Evolutionary conservation across 2,797 vertebrate genomes (phyloP), one percentile per base, ranked within the genome.

Genomic region (Microctenopoma lineatum): DNA sequence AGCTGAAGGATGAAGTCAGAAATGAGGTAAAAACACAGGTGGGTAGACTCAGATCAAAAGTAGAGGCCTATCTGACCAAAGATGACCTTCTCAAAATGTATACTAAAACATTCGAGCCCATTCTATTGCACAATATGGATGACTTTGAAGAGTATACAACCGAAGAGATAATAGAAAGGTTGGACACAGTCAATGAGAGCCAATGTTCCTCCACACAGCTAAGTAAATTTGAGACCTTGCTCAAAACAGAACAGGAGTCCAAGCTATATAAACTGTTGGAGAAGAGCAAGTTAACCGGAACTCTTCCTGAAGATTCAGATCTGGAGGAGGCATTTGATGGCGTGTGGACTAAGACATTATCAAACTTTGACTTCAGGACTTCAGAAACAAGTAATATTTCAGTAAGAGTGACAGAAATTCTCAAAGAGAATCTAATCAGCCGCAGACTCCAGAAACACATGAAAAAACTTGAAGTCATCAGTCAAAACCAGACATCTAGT

Each of bases 301-400:
- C 54, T 52, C 73, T 87, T 12, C 39, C 89, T 39, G 67, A 82
- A 57, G 87, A 93, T 54, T 26, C 66, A 27, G 80, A 91, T 44
- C 74, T 94, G 16, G 77, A 93, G 60, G 59, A 77, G 5, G 92
- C 93, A 70, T 94, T 95, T 91, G 90, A 89, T 32, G 67, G 14
- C 34, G 56, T 91, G 61, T 94, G 93, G 93, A 84, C 57, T 52
- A 79, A 87, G 39, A 81, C 80, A 0, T 56, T 94, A 50, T 90
- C 84, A 2, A 87, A 77, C 41, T 70, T 92, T 81, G 84, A 90
- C n/a, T 84, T 91, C 58, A 86, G 80, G 41, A 70, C 77, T 55
- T 87, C 89, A 70, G 78, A 90, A 70, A 87, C 6, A 13, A 80
- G 85, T 6, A 75, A 93, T 26, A 91, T 95, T 32, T 69, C 71